phyloP scores from a whole-genome alignment of 2,797 vertebrate species.

The Aphelocoma californica region DNA sequence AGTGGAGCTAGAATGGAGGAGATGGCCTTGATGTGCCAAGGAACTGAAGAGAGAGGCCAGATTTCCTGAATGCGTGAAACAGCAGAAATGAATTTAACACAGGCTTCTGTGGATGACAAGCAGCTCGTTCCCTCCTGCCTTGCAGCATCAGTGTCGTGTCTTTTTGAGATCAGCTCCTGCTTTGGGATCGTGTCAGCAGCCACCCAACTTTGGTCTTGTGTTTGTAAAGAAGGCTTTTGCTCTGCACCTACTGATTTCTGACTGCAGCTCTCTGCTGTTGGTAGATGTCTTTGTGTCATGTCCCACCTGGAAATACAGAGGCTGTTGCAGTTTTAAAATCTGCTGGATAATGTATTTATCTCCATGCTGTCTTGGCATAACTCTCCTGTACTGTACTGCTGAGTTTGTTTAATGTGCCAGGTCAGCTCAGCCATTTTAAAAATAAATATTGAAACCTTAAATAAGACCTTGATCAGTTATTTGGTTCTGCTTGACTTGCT shows the following conservation, averaged over 20 bases:
- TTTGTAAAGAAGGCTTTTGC: neutral
- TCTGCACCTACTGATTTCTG: neutral
- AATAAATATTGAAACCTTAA: neutral
- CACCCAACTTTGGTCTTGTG: fast-evolving
- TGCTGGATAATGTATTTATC: neutral
- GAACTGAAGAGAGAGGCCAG: neutral
- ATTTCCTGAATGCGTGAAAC: neutral
- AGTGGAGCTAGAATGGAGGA: neutral
- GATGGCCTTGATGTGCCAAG: neutral
- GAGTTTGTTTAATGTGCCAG: neutral
- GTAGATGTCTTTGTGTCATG: neutral
- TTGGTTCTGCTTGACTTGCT: neutral
- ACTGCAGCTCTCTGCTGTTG: neutral
- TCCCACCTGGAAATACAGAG: neutral
- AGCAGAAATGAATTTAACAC: neutral
- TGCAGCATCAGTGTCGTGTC: neutral
- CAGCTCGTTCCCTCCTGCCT: neutral
- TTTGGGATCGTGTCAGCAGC: neutral
- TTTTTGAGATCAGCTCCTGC: neutral
- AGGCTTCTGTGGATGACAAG: neutral
- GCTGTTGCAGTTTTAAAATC: neutral
- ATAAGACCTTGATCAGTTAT: neutral
- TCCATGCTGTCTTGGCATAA: neutral
- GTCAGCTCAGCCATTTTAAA: conserved; percentile 8
- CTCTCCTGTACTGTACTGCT: neutral